A percentile compares a stretch with the other conserved stretches of the same genome.
These are phyloP conservation scores for Gymnocypris eckloni DNA, from an alignment of 2,797 vertebrate species.

Conservation along the genomic window DNA sequence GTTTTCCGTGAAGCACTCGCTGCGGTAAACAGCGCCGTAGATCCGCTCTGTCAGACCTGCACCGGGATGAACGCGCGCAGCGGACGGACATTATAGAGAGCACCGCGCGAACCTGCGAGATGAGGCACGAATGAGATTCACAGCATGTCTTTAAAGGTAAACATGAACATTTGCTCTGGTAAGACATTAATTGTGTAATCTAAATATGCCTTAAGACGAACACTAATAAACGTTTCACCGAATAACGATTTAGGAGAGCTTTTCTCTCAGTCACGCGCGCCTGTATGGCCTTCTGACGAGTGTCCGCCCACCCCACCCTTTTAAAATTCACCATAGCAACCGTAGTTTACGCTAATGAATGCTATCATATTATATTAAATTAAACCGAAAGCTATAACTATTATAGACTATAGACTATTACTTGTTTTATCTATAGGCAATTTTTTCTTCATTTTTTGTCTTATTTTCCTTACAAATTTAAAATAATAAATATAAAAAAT, in stretches of 20 bases:
- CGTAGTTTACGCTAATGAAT: background rate
- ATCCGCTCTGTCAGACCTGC: background rate
- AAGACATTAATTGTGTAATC: background rate
- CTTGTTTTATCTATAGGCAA: too few species aligned
- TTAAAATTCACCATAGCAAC: conserved; percentile 16
- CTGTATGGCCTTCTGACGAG: conserved; percentile 5
- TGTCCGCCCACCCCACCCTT: background rate
- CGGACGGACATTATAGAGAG: background rate
- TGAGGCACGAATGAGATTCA: conserved; percentile 78
- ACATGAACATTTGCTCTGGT: conserved; percentile 29
- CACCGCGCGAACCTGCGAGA: conserved; percentile 62
- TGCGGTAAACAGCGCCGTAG: background rate
- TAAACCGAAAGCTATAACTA: too few species aligned
- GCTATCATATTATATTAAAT: background rate
- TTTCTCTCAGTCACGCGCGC: too few species aligned
- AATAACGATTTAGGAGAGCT: background rate
- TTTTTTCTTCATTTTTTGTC: too few species aligned
- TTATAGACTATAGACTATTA: too few species aligned
- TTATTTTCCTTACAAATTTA: background rate
- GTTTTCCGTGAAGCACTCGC: background rate
- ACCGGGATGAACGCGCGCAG: background rate
- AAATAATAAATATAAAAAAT: background rate
- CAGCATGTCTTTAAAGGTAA: conserved; percentile 96
- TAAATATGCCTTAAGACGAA: background rate
- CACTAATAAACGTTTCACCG: background rate